Evolutionary conservation across 2,113 vertebrate genomes (phyloP).

Genomic region (Crotalus tigris): DNA sequence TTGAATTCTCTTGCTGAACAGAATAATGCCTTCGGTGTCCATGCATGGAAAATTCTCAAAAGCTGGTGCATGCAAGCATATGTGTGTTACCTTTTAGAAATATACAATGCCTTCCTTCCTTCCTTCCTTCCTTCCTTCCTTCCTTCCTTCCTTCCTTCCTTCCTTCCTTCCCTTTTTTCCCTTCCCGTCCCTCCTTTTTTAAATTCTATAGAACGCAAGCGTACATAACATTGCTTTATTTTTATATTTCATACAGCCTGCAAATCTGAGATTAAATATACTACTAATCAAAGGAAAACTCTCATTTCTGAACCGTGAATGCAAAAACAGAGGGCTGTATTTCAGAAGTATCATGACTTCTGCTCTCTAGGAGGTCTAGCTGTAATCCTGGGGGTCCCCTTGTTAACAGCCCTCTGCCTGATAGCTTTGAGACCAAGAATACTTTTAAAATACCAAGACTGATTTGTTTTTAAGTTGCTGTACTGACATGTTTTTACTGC

Average conservation of each 20-base stretch:
- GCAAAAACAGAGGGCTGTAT: neutral
- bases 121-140: neutral
- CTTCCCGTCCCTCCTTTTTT: neutral
- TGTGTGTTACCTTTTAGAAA: neutral
- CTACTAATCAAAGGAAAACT: neutral
- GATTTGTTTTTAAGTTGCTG: neutral
- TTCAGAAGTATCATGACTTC: neutral
- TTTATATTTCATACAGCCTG: neutral
- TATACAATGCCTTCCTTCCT: neutral
- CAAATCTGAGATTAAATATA: neutral
- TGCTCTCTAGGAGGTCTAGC: neutral
- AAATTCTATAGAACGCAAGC: neutral
- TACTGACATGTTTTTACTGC: neutral
- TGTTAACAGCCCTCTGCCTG: neutral
- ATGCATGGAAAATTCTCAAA: constrained; percentile 21
- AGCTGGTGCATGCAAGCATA: neutral
- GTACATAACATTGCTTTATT: neutral
- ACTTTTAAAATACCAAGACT: neutral
- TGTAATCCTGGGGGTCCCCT: neutral
- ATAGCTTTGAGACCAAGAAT: neutral
- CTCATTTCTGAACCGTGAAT: neutral
- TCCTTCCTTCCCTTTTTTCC: neutral
- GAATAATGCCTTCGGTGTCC: constrained; percentile 32
- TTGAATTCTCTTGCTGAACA: constrained; percentile 49
- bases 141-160: neutral